Evolutionary conservation across 2,113 vertebrate species (phyloP), one percentile per base, ranked within the genome.

Genomic region (Seriola aureovittata): DNA sequence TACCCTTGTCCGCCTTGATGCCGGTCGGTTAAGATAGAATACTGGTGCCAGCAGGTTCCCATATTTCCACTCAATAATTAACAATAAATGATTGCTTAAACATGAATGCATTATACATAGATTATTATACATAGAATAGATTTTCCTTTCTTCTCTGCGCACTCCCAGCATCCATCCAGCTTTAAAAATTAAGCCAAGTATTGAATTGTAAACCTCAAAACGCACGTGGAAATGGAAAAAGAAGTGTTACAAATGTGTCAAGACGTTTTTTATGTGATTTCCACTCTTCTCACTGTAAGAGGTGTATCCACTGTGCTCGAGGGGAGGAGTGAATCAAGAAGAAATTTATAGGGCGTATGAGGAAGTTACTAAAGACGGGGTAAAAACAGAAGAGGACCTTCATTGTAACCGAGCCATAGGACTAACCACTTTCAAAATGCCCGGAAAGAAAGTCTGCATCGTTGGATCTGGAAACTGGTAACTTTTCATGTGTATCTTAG

Each of bases 401-500:
- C 34, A 46, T 1, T 32, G 25, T 7, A 9, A 23, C 4, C 10
- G 12, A 57, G 8, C 52, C 8, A 21, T 4, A 3, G 21, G 52
- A 55, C 10, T 1, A 57, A 57, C 54, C 54, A 12, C 54, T 23
- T 11, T 11, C 11, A 88, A 85, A 69, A 95, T 95, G 94, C 91
- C 94, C 14, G 91, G 71, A 23, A 93, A 88, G 69, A 96, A 95
- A 85, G 93, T 96, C 55, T 96, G 95, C 94, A 95, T 97, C 93
- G 84, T 97, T n/a, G 96, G 96, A 80, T 96, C 96, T 13, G 96
- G 96, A 66, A 97, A 96, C 91, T 97, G 96, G 96, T 96, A 91
- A 82, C 12, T 64, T 40, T 34, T 10, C 3, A 9, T 36, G 4
- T 34, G 3, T 32, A 3, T 50, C 57, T 32, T 12, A 6, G 3